phyloP scores from a whole-genome alignment of 2,888 invertebrate genomes.

The Heliconius hortense region DNA sequence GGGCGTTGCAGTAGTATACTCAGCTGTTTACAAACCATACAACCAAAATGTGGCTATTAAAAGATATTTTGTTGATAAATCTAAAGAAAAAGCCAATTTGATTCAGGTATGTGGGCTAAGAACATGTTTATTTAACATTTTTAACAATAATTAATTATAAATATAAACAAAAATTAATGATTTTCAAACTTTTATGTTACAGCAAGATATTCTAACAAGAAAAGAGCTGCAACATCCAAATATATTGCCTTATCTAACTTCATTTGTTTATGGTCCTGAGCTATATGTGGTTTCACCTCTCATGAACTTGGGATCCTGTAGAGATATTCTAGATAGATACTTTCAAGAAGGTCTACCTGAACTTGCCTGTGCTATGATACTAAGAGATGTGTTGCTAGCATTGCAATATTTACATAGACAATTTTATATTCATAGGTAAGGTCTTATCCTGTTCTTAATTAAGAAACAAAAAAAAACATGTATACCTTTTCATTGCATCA shows the following conservation, averaged over 20 bases:
- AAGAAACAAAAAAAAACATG: no score
- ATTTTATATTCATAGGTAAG: constrained; percentile 91
- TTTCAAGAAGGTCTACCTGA: constrained; percentile 91
- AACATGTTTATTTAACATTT: not conserved
- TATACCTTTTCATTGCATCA: no score
- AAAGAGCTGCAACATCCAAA: constrained; percentile 90
- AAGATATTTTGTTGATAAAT: constrained; percentile 88
- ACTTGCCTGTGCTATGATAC: constrained; percentile 88
- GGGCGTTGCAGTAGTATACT: constrained; percentile 86
- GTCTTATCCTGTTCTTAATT: not conserved
- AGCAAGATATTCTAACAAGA: constrained; percentile 90
- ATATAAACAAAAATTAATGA: not conserved
- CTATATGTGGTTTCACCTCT: constrained; percentile 91
- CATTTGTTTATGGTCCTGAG: constrained; percentile 89
- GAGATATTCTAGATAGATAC: constrained; percentile 88
- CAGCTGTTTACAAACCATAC: constrained; percentile 85
- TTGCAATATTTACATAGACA: constrained; percentile 92
- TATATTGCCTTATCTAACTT: constrained; percentile 87
- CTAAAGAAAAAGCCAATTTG: constrained; percentile 82
- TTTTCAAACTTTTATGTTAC: constrained; percentile 56
- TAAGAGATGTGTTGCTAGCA: constrained; percentile 89
- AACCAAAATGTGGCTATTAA: constrained; percentile 87
- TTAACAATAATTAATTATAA: not conserved
- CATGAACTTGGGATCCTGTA: constrained; percentile 92
- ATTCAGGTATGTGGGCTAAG: constrained; percentile 71